Base-by-base conservation (phyloP, 2,888 invertebrate species). In the Dromius quadrimaculatus region DNA sequence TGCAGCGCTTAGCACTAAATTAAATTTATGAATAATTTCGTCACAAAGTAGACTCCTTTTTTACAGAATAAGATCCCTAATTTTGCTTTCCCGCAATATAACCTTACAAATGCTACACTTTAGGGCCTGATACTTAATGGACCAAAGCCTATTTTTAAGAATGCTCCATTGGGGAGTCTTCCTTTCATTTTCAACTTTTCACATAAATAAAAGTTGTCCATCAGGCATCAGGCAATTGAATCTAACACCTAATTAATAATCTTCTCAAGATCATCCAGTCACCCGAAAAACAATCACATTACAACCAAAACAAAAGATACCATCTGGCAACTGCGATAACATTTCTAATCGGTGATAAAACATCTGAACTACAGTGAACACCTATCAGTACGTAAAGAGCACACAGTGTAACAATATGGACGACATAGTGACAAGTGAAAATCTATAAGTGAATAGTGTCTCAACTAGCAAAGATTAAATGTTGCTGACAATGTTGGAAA, bases 401-500 rank as follows among this genome's bases (percentile, higher is more conserved):
- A 19, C 20, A n/a, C 19, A 6, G 36, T n/a, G 36, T 11, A 11
- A 11, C n/a, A 9, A 36, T 36, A 11, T 36, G 43, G 2, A 15
- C 34, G 61, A 6, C 38, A 11, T 15, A 19, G 38, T 61, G 38
- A 36, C 11, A 20, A 15, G 41, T 13, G 41, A 28, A 54, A 28
- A 23, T 22, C 47, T 22, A n/a, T n/a, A n/a, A 15, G 50, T 32
- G 50, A 54, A 54, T 13, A 54, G 28, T 54, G 19, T 9, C 28
- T 28, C 8, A n/a, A 15, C 1, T 19, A 43, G 43, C 43, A 9
- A 20, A 20, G 47, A 50, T 28, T 54, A 62, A 23, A 74, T 74
- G 73, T 71, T 74, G 61, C 50, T 72, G 36, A 72, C 72, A 5
- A 57, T 71, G 70, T 43, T 32, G 20, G 45, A 69, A 28, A 71